Conservation (phyloP, 2,888 invertebrate genomes). For the Holacanthella duospinosa region DNA sequence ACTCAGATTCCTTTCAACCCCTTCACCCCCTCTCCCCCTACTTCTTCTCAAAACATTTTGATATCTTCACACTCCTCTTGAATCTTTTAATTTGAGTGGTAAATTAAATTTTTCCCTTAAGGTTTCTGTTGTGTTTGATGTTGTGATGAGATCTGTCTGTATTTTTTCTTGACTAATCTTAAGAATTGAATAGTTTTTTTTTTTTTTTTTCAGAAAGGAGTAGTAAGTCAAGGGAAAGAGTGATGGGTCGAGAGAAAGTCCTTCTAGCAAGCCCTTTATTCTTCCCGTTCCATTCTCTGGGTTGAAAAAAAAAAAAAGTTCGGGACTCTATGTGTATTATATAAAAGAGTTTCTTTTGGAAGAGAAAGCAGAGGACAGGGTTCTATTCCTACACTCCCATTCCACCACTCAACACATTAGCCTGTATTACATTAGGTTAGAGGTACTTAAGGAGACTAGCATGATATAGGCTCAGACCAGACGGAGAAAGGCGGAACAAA, state of each 20-base stretch:
- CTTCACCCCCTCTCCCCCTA: too few relatives aligned
- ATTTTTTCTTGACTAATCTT: too few relatives aligned
- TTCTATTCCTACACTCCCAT: neutral
- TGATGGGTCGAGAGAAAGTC: neutral
- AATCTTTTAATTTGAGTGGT: too few relatives aligned
- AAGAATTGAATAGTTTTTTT: too few relatives aligned
- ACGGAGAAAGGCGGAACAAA: slow-evolving; percentile 18
- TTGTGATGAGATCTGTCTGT: too few relatives aligned
- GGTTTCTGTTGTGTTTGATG: too few relatives aligned
- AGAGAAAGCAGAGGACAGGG: neutral
- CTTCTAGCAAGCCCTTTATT: neutral
- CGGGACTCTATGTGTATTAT: neutral
- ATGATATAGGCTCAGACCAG: neutral
- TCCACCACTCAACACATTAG: slow-evolving; percentile 8
- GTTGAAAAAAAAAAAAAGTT: neutral
- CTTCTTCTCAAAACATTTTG: too few relatives aligned
- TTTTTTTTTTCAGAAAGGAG: too few relatives aligned
- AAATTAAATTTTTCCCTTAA: too few relatives aligned
- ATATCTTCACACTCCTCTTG: too few relatives aligned
- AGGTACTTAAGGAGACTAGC: neutral
- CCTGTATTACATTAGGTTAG: slow-evolving; percentile 4
- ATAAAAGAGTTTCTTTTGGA: neutral
- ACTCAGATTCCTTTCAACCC: too few relatives aligned
- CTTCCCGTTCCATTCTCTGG: neutral
- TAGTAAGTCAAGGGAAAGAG: slow-evolving; percentile 1